phyloP scores from a whole-genome alignment of 2,797 vertebrate genomes.

The Natrix natrix region DNA sequence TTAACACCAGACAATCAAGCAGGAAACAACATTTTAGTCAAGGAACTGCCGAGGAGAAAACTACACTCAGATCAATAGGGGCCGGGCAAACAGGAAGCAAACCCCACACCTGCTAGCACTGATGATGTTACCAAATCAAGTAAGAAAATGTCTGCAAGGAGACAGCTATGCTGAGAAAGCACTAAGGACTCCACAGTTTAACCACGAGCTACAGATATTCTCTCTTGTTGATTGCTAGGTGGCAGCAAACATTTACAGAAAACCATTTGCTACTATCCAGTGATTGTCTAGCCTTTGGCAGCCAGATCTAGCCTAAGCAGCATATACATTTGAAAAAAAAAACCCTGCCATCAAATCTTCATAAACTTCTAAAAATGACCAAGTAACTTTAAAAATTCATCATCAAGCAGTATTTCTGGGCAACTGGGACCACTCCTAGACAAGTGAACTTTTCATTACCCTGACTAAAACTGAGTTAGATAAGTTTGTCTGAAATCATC shows the following conservation, averaged over 20 bases:
- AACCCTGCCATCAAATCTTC: neutral
- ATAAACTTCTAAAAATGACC: neutral
- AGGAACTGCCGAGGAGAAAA: neutral
- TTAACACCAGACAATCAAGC: neutral
- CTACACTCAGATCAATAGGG: neutral
- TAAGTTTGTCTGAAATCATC: neutral
- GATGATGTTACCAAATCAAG: neutral
- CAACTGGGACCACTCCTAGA: slow-evolving; percentile 43
- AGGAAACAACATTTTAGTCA: neutral
- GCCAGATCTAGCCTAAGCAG: neutral
- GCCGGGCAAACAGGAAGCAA: neutral
- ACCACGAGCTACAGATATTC: neutral
- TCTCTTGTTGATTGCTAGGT: neutral
- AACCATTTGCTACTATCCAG: neutral
- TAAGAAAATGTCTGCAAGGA: neutral
- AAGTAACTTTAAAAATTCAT: neutral
- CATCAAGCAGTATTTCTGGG: neutral
- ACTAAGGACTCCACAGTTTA: neutral
- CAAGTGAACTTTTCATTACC: slow-evolving; percentile 19
- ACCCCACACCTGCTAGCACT: neutral
- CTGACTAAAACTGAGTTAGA: neutral
- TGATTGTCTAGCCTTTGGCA: neutral
- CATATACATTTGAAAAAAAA: neutral
- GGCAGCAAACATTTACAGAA: neutral
- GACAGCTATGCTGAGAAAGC: neutral